A percentile compares a stretch with the other conserved stretches of the same genome.
phyloP scores from a whole-genome alignment of 2,797 vertebrate genomes.

The Potorous gilbertii region DNA sequence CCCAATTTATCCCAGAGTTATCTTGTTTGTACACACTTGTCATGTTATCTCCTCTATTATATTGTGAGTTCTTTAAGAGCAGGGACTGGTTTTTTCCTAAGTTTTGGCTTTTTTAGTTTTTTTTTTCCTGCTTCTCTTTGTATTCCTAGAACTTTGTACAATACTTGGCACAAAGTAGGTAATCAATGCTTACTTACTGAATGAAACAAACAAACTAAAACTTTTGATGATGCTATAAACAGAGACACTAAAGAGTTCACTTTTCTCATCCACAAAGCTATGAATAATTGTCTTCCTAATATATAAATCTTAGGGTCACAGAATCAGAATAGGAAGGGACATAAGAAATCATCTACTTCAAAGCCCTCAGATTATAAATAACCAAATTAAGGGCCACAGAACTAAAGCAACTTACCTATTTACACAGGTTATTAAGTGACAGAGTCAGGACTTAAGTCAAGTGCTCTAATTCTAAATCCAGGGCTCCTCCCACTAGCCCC shows the following conservation, averaged over 20 bases:
- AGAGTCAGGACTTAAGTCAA: neutral
- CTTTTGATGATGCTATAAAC: neutral
- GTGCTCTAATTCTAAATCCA: neutral
- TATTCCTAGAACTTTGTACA: neutral
- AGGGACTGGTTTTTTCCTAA: neutral
- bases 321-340: neutral
- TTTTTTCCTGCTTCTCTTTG: neutral
- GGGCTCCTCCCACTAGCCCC: neutral
- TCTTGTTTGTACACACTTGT: too few relatives aligned
- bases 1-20: neutral
- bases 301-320: neutral
- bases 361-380: neutral
- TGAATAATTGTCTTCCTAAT: neutral
- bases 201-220: neutral
- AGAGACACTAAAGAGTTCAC: neutral
- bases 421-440: neutral
- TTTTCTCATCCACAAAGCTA: neutral
- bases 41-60: neutral
- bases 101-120: too few relatives aligned
- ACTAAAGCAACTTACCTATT: neutral
- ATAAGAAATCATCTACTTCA: neutral
- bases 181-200: neutral
- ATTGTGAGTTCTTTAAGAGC: neutral
- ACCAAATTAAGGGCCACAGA: neutral
- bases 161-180: neutral